Base-by-base conservation (phyloP, 2,113 vertebrate genomes). In the Onychostruthus taczanowskii region DNA sequence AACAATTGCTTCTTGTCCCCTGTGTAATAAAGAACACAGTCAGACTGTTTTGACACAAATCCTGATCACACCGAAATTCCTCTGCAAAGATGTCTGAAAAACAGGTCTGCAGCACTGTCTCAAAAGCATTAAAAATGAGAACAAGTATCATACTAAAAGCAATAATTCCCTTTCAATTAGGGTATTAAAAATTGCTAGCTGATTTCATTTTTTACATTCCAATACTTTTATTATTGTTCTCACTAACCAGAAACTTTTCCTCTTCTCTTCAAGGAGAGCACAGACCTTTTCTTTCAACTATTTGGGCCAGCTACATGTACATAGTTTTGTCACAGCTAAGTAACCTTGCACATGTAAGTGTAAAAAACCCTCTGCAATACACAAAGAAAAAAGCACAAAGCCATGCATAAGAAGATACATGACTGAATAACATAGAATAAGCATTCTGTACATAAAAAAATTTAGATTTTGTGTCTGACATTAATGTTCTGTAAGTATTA, bases 1-100 rank as follows among this genome's bases (percentile, higher is more conserved):
- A 72, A 99, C 95, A 66, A 99, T 96, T 35, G 98, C 98, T 82
- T 99, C 99, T 97, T 99, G 98, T 67, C 99, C 99, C 94, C 99
- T 99, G 92, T 59, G 84, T 19, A 77, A 97, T 55, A 75, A 82
- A 90, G 70, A 94, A 92, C 21, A 85, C 1, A 41, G 35, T 76
- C 37, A 92, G 82, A 28, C 5, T 41, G 35, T 72, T 92, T 73
- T 35, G 39, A 72, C 41, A 55, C 13, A 66, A 74, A 33, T 66
- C n/a, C 21, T 23, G 5, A 50, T 46, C 24, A 28, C 11, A 21
- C 10, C 39, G 56, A 81, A 88, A 84, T 44, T 63, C 7, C 16
- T 52, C 64, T 59, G 35, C 64, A 86, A 63, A 53, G 46, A 43
- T 28, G 35, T n/a, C 10, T 27, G 22, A 14, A 85, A 89, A 89